Conservation (phyloP, 2,888 invertebrate species). For the Ctenicera cuprea region DNA sequence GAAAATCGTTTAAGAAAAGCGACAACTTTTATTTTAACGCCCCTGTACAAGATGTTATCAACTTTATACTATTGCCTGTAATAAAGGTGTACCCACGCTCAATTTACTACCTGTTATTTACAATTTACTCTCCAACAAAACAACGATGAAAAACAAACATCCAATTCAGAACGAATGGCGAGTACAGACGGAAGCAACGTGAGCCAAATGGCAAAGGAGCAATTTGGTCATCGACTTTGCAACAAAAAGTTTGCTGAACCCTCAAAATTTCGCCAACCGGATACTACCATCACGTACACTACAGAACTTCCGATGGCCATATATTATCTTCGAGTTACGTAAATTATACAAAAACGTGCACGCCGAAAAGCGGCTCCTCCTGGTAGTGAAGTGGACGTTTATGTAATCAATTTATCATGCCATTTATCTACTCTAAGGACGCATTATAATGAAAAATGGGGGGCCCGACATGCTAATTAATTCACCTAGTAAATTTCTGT, state of each 20-base stretch:
- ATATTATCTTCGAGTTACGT: not conserved
- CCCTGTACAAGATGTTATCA: too few relatives aligned
- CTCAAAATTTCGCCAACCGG: slow-evolving; percentile 31
- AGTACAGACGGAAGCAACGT: slow-evolving; percentile 12
- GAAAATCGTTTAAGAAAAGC: too few relatives aligned
- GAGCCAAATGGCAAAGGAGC: slow-evolving; percentile 28
- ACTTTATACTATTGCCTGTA: too few relatives aligned
- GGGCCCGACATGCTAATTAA: slow-evolving; percentile 15
- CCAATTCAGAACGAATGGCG: slow-evolving; percentile 10
- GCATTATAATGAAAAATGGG: slow-evolving; percentile 25
- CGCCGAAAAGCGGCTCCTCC: not conserved
- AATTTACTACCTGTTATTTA: too few relatives aligned
- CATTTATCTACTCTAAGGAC: slow-evolving; percentile 26
- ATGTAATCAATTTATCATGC: slow-evolving; percentile 18
- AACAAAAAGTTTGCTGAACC: slow-evolving; percentile 40
- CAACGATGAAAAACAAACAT: slow-evolving; percentile 1
- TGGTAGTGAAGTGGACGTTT: not conserved
- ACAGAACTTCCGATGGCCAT: slow-evolving; percentile 9
- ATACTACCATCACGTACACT: slow-evolving; percentile 26
- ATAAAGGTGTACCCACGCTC: too few relatives aligned
- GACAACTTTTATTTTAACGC: too few relatives aligned
- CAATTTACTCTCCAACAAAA: not conserved
- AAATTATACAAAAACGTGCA: slow-evolving; percentile 1
- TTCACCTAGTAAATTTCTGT: slow-evolving; percentile 25
- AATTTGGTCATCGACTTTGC: slow-evolving; percentile 25